Evolutionary conservation across 2,888 invertebrate species (phyloP).

Genomic region (Dorcus parallelipipedus): DNA sequence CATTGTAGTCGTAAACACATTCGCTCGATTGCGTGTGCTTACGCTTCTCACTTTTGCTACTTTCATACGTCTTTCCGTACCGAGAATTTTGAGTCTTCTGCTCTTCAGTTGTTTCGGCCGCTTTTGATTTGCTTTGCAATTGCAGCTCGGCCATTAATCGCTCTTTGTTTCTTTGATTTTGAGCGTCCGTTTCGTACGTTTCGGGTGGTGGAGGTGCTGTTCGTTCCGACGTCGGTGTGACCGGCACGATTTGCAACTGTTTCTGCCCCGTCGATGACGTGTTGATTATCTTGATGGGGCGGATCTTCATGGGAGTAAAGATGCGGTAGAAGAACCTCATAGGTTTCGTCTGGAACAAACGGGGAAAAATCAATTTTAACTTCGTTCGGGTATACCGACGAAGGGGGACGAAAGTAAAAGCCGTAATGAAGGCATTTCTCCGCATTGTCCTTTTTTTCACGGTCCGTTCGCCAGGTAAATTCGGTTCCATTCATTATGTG

Average conservation of each 20-base stretch:
- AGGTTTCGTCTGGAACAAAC: conserved; percentile 55
- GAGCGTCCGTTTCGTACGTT: conserved; percentile 12
- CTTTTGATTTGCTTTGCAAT: conserved; percentile 40
- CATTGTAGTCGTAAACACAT: conserved; percentile 24
- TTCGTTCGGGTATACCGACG: neutral
- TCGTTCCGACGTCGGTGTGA: conserved; percentile 22
- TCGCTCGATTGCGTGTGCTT: conserved; percentile 22
- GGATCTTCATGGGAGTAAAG: conserved; percentile 46
- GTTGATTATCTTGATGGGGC: conserved; percentile 46
- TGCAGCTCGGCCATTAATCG: conserved; percentile 43
- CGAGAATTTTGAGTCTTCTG: conserved; percentile 1
- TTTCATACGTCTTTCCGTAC: conserved; percentile 9
- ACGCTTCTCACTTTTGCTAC: conserved; percentile 3
- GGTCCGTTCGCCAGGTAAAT: too few species aligned
- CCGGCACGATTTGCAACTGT: conserved; percentile 44
- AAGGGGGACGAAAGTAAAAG: neutral
- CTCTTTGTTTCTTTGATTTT: conserved; percentile 35
- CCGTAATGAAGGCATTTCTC: neutral
- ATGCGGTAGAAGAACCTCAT: conserved; percentile 66
- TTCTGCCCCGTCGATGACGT: conserved; percentile 42
- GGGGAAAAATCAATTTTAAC: neutral
- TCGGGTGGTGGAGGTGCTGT: conserved; percentile 17
- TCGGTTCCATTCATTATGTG: too few species aligned
- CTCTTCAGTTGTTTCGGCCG: conserved; percentile 12
- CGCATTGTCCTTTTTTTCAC: neutral